Evolutionary conservation across 2,113 vertebrate species (phyloP).

Genomic region (Heterotis niloticus): DNA sequence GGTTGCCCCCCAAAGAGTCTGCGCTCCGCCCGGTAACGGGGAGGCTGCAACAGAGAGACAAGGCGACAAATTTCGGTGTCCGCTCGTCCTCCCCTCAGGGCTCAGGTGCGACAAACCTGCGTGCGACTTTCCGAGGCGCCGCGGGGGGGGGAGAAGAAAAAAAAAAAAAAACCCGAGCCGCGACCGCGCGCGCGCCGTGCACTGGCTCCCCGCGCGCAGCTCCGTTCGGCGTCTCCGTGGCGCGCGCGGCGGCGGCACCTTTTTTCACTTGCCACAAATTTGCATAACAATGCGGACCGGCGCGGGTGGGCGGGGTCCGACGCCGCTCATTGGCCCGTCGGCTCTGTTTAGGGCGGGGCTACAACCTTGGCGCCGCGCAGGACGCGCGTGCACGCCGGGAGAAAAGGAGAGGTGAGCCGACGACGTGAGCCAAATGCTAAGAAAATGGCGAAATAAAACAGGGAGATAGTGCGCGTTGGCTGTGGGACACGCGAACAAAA

Average conservation of each 20-base stretch:
- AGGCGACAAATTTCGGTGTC: neutral
- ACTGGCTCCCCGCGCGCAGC: neutral
- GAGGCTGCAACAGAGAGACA: neutral
- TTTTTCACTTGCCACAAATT: conserved; percentile 59
- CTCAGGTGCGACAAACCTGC: no score
- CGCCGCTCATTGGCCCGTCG: conserved; percentile 31
- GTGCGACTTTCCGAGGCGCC: no score
- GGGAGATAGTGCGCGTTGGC: no score
- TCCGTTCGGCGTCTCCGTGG: conserved; percentile 10
- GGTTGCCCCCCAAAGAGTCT: neutral
- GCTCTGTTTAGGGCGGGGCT: conserved; percentile 10
- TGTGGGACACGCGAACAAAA: no score
- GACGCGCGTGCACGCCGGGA: neutral
- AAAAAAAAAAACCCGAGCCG: no score
- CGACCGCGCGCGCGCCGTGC: conserved; percentile 6
- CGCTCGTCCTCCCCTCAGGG: no score
- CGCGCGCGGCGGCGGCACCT: conserved; percentile 27
- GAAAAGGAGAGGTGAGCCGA: no score
- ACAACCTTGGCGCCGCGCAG: conserved; percentile 1
- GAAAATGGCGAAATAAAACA: no score
- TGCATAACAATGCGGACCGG: conserved; percentile 70
- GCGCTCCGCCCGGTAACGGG: neutral
- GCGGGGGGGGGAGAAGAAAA: no score
- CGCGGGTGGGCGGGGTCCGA: conserved; percentile 24
- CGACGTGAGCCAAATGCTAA: no score